Evolutionary conservation across 2,113 vertebrate genomes (phyloP), one percentile per base, ranked within the genome.

Genomic region (Corythornis madagascariensis): DNA sequence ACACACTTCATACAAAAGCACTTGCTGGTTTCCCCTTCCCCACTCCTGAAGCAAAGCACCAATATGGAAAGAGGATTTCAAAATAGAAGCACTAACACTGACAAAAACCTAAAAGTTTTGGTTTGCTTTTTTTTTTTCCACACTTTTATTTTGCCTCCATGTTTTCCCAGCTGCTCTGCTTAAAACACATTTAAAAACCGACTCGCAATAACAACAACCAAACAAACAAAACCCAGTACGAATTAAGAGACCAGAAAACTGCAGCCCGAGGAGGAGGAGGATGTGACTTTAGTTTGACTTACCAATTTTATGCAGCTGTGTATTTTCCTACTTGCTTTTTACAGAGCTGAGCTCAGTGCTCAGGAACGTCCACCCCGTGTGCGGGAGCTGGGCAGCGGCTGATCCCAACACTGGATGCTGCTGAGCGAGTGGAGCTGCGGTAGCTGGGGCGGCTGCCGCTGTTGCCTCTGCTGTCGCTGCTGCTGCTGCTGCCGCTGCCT

Each of bases 291-390:
- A 52, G 79, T 56, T 79, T 77, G 90, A 94, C 95, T 97, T 93
- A 97, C 97, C 97, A 59, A 84, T 81, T 75, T 82, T 64, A 93
- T 90, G 81, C 92, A 84, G 96, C 85, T 94, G 92, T 88, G 4
- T 86, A 38, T 94, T 97, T 87, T 88, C 94, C 89, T 81, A 64
- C 55, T 96, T 71, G 93, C 89, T 93, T 96, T 96, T 96, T 79
- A 76, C 80, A 88, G 92, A 77, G 91, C 94, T 94, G 95, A 97
- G 93, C 95, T 97, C 95, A 96, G 88, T 10, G 87, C 75, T 96
- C 81, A 95, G 94, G 95, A 93, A 96, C 75, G 77, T 94, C 86
- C 95, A 83, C 74, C 24, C 59, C 45, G 71, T 5, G 86, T 83
- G 86, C 42, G 84, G 70, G 69, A 87, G 92, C 60, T 95, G 47